phyloP scores from a whole-genome alignment of 2,113 vertebrate genomes.

The Phalacrocorax brasilianus region DNA sequence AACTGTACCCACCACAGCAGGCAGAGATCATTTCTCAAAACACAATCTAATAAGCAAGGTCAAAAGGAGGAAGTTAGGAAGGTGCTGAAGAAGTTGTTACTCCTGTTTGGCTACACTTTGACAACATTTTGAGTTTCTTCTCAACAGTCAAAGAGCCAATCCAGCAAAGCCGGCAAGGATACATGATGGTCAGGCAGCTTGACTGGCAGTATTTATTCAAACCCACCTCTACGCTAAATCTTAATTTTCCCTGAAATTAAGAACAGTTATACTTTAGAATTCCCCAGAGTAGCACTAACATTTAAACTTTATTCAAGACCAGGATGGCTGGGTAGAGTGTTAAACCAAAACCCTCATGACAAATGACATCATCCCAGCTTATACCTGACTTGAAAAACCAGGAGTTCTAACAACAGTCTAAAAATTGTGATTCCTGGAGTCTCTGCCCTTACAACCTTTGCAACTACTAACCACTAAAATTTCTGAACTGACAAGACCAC shows the following conservation, averaged over 20 bases:
- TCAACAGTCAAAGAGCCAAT: not conserved
- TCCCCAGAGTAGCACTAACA: not conserved
- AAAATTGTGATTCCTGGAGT: not conserved
- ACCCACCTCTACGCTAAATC: not conserved
- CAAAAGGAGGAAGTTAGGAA: not conserved
- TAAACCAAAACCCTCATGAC: not conserved
- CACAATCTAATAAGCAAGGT: not conserved
- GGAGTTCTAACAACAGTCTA: not conserved
- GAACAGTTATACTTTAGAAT: not conserved
- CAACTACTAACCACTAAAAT: not conserved
- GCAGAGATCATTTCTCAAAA: not conserved
- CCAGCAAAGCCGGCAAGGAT: not conserved
- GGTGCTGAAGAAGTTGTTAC: not conserved
- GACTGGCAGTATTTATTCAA: accelerated
- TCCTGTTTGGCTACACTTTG: not conserved
- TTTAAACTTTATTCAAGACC: not conserved
- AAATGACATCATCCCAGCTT: not conserved
- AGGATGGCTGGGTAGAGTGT: accelerated
- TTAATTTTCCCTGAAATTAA: not conserved
- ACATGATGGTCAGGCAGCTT: not conserved
- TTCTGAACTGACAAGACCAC: not conserved
- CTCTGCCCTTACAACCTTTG: not conserved
- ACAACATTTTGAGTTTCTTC: not conserved
- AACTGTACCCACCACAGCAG: not conserved
- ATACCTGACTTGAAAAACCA: not conserved